Conservation (phyloP, 2,113 vertebrate genomes). For the Lasiurus borealis region DNA sequence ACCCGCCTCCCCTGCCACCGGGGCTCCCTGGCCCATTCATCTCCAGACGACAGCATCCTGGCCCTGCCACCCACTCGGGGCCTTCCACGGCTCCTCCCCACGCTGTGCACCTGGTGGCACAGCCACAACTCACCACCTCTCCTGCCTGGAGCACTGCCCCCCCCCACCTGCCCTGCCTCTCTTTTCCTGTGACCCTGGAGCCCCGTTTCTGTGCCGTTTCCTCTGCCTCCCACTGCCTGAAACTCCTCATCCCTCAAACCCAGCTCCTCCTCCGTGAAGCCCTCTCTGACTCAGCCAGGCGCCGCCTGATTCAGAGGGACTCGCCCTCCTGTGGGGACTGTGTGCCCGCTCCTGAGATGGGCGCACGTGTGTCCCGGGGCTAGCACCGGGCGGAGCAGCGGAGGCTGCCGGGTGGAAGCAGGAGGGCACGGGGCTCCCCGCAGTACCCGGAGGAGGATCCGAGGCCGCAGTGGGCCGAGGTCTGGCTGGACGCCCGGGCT, state of each 20-base stretch:
- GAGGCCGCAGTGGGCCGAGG: neutral
- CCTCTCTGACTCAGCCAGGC: accelerated
- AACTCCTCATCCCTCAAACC: neutral
- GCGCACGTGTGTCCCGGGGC: accelerated
- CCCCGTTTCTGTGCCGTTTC: neutral
- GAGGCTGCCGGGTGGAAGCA: neutral
- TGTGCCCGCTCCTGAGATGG: neutral
- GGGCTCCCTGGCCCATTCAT: accelerated
- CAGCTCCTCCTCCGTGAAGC: neutral
- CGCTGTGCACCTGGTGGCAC: accelerated
- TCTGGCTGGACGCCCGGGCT: neutral
- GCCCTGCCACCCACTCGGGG: accelerated
- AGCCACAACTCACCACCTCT: neutral
- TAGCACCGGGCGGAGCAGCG: neutral
- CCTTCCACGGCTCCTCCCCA: accelerated
- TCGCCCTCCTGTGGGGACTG: neutral
- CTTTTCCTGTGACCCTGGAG: neutral
- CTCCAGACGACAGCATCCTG: neutral
- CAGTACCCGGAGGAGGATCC: neutral
- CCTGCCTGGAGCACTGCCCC: neutral
- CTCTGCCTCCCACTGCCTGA: neutral
- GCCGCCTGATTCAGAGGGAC: accelerated
- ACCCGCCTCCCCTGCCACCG: neutral
- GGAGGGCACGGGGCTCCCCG: accelerated
- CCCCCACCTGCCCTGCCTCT: too few species aligned